Evolutionary conservation across 2,888 invertebrate genomes (phyloP), one percentile per base, ranked within the genome.

Genomic region (Lasioglossum calceatum): DNA sequence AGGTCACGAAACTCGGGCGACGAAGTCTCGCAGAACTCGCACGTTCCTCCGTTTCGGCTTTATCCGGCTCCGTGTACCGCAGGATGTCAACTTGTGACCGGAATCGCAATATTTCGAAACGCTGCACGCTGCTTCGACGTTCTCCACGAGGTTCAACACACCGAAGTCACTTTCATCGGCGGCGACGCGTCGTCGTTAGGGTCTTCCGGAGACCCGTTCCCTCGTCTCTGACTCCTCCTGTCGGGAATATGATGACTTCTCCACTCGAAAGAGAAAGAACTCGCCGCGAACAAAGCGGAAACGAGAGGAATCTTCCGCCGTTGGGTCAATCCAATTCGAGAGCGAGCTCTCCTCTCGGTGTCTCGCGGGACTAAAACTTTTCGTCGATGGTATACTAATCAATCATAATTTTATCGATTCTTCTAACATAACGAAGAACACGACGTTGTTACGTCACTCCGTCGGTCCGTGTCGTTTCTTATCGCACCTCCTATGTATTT

Each of bases 61-160:
- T 58, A 58, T n/a, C 58, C 58, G 58, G 32, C 42, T 78, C 42
- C 67, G 70, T 71, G 58, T 64, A 77, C 76, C 76, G 71, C 76
- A 84, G 81, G 86, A 88, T 76, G 82, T 83, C 72, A 84, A 85
- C 72, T 78, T 91, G 87, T 89, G 89, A 91, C 89, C 87, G 87
- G 91, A 91, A 91, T 91, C 83, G 88, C 88, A 87, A 91, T 91
- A 89, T 86, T 87, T 87, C 87, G 84, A 80, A 77, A 75, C 50
- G 82, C 71, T 80, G 74, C 84, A 19, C 19, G 50, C 19, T 54
- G 23, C 54, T 82, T 86, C 82, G 82, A 90, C 89, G 84, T 84
- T 91, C 88, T 88, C 85, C 85, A 75, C 88, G 76, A 78, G 84
- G 84, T 81, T 85, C 67, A 75, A 77, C 80, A 85, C 77, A 70